Evolutionary conservation across 2,113 vertebrate species (phyloP), one percentile per base, ranked within the genome.

Genomic region (Lepus timidus): DNA sequence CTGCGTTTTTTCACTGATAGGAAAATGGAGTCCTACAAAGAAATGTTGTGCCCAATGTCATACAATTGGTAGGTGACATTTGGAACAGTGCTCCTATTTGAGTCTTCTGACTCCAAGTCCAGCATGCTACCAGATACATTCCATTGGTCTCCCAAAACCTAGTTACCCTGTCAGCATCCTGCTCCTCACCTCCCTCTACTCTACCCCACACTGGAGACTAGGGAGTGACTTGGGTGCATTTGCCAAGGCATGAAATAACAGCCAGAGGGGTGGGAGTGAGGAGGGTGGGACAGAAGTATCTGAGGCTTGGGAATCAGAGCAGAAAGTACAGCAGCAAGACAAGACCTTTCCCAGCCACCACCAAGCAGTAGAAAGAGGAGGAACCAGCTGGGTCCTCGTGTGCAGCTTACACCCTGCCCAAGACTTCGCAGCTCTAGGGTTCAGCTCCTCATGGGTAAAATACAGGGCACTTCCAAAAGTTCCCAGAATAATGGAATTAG

Each of bases 11-110:
- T 82, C 27, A 68, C 7, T 87, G n/a, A 78, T 10, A 75, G 31
- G 36, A 58, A 94, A 97, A 83, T 23, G 29, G 52, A 95, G 93
- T 79, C 70, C 78, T 95, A 75, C 71, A 70, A 93, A 88, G 78
- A 92, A 78, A 33, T 12, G 61, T 79, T 80, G 71, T 29, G 16
- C 19, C n/a, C 61, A 85, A n/a, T 10, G 31, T 87, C 51, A 70
- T 52, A 52, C 6, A 83, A 55, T 17, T 67, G 76, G 39, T 27
- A 81, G 64, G 71, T 89, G 84, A 55, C 78, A 95, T 33, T 51
- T 73, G 55, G 55, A 19, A 19, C 23, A 76, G 62, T 39, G 19
- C 55, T 96, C 80, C 78, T 83, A 58, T 85, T 61, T 91, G 19
- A 90, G n/a, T 74, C 76, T 90, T 94, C 33, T 93, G 64, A 67